These are phyloP conservation scores for Eustalomyia histrio DNA, from an alignment of 2,888 invertebrate species.

Conservation along the genomic window DNA sequence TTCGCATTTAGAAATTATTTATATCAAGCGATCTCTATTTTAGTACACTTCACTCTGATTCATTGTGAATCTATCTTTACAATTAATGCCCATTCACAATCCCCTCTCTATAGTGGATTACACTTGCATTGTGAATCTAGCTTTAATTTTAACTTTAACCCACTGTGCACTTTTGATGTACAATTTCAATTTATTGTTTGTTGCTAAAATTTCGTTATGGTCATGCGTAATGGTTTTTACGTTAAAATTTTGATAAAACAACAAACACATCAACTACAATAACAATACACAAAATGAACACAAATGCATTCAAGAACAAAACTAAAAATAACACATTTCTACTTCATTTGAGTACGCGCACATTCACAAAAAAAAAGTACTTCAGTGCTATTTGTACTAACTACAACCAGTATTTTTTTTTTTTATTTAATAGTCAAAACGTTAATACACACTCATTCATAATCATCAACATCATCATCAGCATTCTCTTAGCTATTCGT, in stretches of 20 bases:
- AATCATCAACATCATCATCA: conserved; percentile 2
- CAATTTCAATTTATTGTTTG: too few species aligned
- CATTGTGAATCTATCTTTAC: too few species aligned
- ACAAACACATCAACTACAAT: neutral
- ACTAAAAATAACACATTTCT: conserved; percentile 11
- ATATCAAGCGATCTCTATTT: too few species aligned
- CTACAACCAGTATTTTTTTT: too few species aligned
- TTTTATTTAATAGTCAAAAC: too few species aligned
- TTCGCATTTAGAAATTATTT: too few species aligned
- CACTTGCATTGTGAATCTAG: too few species aligned
- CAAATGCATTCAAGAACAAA: conserved; percentile 22
- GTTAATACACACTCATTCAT: conserved; percentile 4
- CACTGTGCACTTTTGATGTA: conserved; percentile 2
- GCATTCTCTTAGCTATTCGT: neutral
- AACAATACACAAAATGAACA: neutral
- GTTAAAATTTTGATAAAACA: conserved; percentile 15
- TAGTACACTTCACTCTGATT: too few species aligned
- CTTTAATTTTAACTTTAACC: too few species aligned
- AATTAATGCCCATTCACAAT: too few species aligned
- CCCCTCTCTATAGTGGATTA: too few species aligned
- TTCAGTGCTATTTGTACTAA: too few species aligned
- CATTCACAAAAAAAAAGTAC: conserved; percentile 9
- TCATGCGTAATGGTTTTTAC: conserved; percentile 61
- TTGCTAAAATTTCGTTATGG: conserved; percentile 31
- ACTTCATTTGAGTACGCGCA: conserved; percentile 42